Conservation (phyloP, 2,888 invertebrate species). For the Melitaea athalia region DNA sequence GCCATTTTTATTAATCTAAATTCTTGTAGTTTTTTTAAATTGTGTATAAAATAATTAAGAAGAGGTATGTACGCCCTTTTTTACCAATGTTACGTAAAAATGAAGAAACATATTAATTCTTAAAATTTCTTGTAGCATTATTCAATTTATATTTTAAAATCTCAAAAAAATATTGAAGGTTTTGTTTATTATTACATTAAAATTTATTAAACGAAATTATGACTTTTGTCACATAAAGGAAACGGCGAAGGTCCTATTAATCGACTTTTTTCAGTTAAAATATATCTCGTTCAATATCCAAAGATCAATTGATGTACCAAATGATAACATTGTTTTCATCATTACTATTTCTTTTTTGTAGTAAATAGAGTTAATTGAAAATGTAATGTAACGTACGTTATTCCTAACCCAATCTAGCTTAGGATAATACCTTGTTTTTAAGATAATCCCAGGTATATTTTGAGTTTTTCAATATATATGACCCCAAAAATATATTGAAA, state of each 20-base stretch:
- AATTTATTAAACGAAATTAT: neutral
- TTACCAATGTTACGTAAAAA: conserved; percentile 32
- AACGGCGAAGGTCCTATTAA: neutral
- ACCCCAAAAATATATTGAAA: too few species aligned
- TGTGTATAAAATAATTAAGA: conserved; percentile 16
- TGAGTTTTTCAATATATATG: too few species aligned
- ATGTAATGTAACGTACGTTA: too few species aligned
- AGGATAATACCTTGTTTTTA: too few species aligned
- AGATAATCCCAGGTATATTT: too few species aligned
- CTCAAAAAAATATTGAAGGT: neutral
- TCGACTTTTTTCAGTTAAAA: too few species aligned
- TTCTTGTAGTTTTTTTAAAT: conserved; percentile 15
- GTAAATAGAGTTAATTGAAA: too few species aligned
- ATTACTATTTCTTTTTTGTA: too few species aligned
- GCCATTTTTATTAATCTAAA: conserved; percentile 26
- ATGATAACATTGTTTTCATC: too few species aligned
- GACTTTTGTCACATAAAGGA: neutral
- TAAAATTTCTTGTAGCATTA: conserved; percentile 11
- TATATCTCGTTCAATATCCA: too few species aligned
- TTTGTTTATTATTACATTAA: neutral
- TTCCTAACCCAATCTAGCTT: too few species aligned
- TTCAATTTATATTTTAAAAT: neutral
- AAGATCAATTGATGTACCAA: too few species aligned
- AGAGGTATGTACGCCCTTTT: conserved; percentile 25
- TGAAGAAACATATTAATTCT: conserved; percentile 13